Percentiles rank a stretch among this genome's conserved stretches.
phyloP scores from a whole-genome alignment of 2,888 invertebrate species.

The Brachyopa scutellaris region DNA sequence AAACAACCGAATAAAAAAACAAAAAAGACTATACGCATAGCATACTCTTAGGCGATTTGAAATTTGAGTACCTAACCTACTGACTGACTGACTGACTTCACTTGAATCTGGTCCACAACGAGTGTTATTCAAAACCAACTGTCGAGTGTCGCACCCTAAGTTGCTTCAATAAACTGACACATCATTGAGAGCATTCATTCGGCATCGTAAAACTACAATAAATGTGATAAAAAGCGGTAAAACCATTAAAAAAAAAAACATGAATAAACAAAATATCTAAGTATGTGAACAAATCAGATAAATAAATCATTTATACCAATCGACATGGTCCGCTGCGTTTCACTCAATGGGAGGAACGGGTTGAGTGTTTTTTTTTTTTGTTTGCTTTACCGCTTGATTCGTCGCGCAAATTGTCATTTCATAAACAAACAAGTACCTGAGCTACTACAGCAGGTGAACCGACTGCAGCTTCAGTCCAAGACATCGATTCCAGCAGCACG shows the following conservation, averaged over 20 bases:
- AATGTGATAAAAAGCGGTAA: background rate
- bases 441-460: conserved; percentile 37
- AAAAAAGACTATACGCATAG: too few species aligned
- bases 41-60: too few species aligned
- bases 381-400: background rate
- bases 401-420: conserved; percentile 1
- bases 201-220: too few species aligned
- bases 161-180: too few species aligned
- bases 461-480: conserved; percentile 33
- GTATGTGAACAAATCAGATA: conserved; percentile 5
- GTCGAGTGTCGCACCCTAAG: too few species aligned
- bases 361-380: conserved; percentile 11
- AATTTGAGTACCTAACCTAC: too few species aligned
- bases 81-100: too few species aligned
- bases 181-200: too few species aligned
- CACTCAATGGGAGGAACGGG: conserved; percentile 8
- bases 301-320: conserved; percentile 16
- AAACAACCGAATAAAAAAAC: too few species aligned
- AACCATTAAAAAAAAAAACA: conserved; percentile 3
- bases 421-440: conserved; percentile 47
- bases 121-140: too few species aligned
- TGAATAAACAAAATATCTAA: background rate
- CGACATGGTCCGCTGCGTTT: background rate
- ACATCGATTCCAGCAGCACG: conserved; percentile 17
- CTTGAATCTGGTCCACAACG: too few species aligned